A percentile compares a stretch with the other conserved stretches of the same genome.
Conservation (phyloP, 2,888 invertebrate genomes). For the Calephelis perditalis region DNA sequence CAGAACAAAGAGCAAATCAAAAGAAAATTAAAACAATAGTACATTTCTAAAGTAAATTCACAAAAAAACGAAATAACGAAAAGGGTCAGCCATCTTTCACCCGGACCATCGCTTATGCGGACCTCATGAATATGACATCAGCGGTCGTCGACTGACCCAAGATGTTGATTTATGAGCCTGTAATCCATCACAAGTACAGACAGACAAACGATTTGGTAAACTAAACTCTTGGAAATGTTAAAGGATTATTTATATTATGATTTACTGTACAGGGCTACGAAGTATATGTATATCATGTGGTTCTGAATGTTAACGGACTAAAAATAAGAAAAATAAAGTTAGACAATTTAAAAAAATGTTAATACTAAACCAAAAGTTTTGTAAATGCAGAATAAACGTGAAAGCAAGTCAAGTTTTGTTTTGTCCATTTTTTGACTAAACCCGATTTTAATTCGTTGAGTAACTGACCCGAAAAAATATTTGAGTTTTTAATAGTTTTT, state of each 20-base stretch:
- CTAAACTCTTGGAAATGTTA: slow-evolving; percentile 15
- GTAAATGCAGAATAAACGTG: too few relatives aligned
- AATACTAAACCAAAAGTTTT: too few relatives aligned
- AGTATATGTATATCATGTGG: not conserved
- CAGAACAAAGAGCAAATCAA: slow-evolving; percentile 42
- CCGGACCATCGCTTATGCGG: slow-evolving; percentile 34
- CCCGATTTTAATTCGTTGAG: too few relatives aligned
- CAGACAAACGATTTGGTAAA: slow-evolving; percentile 21
- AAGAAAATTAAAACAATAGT: slow-evolving; percentile 37
- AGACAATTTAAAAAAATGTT: too few relatives aligned
- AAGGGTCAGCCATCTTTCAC: slow-evolving; percentile 33
- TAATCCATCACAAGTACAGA: slow-evolving; percentile 55
- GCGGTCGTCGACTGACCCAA: slow-evolving; percentile 49
- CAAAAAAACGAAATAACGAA: slow-evolving; percentile 50
- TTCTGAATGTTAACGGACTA: too few relatives aligned
- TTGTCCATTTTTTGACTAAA: too few relatives aligned
- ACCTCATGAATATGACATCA: slow-evolving; percentile 73
- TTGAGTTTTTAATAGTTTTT: too few relatives aligned
- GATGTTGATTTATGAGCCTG: slow-evolving; percentile 60
- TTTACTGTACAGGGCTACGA: not conserved
- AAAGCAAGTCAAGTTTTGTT: too few relatives aligned
- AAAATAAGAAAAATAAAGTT: too few relatives aligned
- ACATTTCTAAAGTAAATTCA: slow-evolving; percentile 36
- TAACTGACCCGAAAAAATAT: too few relatives aligned
- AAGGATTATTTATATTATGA: not conserved